Base-by-base conservation (phyloP, 2,113 vertebrate species). In the Serinus canaria region DNA sequence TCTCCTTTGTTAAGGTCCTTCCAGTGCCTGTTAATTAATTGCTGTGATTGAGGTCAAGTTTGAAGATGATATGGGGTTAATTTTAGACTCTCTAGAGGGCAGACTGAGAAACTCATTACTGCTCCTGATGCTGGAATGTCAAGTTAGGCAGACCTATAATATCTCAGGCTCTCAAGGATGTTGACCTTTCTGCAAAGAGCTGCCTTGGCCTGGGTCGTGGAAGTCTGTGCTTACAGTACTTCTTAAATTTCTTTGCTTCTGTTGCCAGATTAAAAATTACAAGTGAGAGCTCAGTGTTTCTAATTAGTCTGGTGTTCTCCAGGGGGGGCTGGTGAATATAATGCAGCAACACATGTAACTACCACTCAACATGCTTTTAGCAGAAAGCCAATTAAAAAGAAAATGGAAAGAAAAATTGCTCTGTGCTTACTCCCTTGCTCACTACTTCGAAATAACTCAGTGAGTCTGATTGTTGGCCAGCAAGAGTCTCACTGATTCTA, bases 11-110 rank as follows among this genome's bases (percentile, higher is more conserved):
- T 91, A 69, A 89, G 85, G 64, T 79, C 94, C 89, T 96, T 96
- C 77, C 79, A 70, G 44, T 55, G 89, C 17, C 91, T 95, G 92
- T 90, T 97, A 97, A 97, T 97, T 96, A 97, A 97, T 95, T 96
- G 87, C 92, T 92, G 46, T 89, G 94, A 96, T 96, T 96, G 95
- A 89, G 95, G 94, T 96, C 96, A 94, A 89, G 73, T 89, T 97
- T 95, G 94, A 94, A 91, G 93, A 94, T 88, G 83, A 80, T 53
- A 87, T 3, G 31, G 84, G 94, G 95, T 95, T 96, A 96, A 96
- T 95, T 96, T 96, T 74, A 77, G 43, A 87, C 68, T 91, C 96
- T 94, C 92, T 75, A 2, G 79, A 96, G 96, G 41, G 69, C 55
- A 84, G 69, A 35, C 58, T 89, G 15, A 94, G 92, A 90, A 97